Evolutionary conservation across 2,797 vertebrate species (phyloP), one percentile per base, ranked within the genome.

Genomic region (Rhinichthys osculus): DNA sequence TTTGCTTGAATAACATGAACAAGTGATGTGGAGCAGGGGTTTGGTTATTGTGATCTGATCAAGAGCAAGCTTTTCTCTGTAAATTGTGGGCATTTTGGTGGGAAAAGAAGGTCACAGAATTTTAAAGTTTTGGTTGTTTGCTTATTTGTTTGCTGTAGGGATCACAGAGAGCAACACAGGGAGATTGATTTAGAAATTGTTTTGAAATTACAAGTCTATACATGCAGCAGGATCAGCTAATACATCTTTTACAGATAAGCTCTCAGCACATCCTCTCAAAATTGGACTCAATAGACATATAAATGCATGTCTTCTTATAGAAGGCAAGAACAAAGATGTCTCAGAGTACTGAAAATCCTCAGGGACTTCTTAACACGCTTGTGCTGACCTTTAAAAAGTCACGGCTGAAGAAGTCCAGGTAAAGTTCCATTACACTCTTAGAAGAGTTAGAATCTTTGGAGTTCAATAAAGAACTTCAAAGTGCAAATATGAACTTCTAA

Each of bases 361-460:
- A 35, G 71, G 89, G 50, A 35, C 27, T 50, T 35, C n/a, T 59
- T 52, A 78, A 50, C 33, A 7, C 2, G 66, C 70, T 81, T 33
- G 70, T 33, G 19, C 74, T 90, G 91, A 93, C 91, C 90, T 93
- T 90, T 73, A 77, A 74, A 85, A 57, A 72, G 85, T 57, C 83
- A 79, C 85, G 59, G 79, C 88, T 85, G 57, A 87, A 81, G 72
- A 91, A 91, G 91, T 93, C 87, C 71, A 40, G 50, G 91, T 92
- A 91, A 86, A 85, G 78, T 81, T 92, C 89, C 90, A 92, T 91
- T 42, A 42, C 10, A 42, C 9, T 42, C 42, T 44, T 44, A 13
- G 11, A 44, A 44, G 42, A 44, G 42, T 44, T 44, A 3, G 11
- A 44, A 44, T 10, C 42, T 42, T 44, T 44, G 10, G 42, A 44